Evolutionary conservation across 2,113 vertebrate genomes (phyloP).

Genomic region (Fregetta grallaria): DNA sequence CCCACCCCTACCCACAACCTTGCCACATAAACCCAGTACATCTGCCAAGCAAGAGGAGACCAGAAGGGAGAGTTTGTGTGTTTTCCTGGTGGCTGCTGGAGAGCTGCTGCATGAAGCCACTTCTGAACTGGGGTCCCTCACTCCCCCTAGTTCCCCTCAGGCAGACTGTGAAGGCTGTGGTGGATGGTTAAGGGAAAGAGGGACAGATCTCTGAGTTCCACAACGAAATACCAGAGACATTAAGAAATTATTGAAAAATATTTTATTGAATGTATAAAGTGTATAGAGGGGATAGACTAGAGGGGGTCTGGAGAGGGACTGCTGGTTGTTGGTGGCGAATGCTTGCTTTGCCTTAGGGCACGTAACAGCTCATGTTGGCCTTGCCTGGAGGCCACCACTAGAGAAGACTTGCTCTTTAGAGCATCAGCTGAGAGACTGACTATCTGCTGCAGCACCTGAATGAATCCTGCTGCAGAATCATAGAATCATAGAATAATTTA

Average conservation of each 20-base stretch:
- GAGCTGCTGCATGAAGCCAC: neutral
- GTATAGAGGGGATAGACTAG: neutral
- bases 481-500: too few relatives aligned
- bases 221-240: neutral
- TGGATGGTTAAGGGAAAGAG: neutral
- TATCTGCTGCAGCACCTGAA: neutral
- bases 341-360: neutral
- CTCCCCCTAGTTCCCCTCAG: neutral
- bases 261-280: neutral
- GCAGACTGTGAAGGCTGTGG: neutral
- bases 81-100: neutral
- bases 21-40: neutral
- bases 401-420: neutral
- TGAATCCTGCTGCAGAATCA: neutral
- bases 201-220: neutral
- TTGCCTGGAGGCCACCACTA: neutral
- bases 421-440: neutral
- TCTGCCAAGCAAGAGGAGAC: neutral
- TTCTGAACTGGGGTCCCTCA: neutral
- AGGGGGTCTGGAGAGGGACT: neutral
- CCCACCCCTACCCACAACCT: accelerated
- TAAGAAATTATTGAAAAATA: neutral
- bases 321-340: neutral
- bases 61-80: neutral
- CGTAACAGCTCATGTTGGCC: neutral